A percentile compares a stretch with the other conserved stretches of the same genome.
Evolutionary conservation across 2,797 vertebrate genomes (phyloP).

Genomic region (Buphagus erythrorhynchus): DNA sequence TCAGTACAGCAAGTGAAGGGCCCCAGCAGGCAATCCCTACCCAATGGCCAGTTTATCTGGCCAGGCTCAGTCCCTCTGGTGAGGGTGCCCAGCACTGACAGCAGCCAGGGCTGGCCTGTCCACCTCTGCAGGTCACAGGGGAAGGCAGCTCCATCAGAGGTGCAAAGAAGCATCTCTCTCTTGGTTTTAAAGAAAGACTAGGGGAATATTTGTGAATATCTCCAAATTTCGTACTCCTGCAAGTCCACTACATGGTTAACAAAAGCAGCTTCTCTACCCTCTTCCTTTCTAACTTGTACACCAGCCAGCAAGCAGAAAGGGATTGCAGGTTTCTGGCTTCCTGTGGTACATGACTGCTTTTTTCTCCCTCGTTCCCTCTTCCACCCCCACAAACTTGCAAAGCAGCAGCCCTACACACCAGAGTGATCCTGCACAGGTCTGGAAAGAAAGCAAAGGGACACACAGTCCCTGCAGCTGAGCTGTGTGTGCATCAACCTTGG

Average conservation of each 20-base stretch:
- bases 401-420: neutral
- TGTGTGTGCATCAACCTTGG: neutral
- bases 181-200: neutral
- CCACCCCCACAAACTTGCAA: neutral
- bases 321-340: neutral
- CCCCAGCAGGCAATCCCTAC: neutral
- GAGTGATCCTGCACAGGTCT: neutral
- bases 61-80: neutral
- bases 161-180: neutral
- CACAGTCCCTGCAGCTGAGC: neutral
- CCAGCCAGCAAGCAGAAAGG: neutral
- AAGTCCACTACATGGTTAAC: neutral
- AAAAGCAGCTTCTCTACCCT: neutral
- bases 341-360: neutral
- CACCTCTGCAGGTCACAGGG: neutral
- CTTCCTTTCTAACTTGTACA: neutral
- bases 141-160: neutral
- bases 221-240: neutral
- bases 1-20: neutral
- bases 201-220: neutral
- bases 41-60: rapidly evolving
- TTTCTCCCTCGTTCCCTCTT: neutral
- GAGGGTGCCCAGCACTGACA: neutral
- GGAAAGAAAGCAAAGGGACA: neutral
- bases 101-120: neutral